These are phyloP conservation scores for Petrocephalus zakoni DNA, from an alignment of 2,113 vertebrate genomes.

Conservation along the genomic window DNA sequence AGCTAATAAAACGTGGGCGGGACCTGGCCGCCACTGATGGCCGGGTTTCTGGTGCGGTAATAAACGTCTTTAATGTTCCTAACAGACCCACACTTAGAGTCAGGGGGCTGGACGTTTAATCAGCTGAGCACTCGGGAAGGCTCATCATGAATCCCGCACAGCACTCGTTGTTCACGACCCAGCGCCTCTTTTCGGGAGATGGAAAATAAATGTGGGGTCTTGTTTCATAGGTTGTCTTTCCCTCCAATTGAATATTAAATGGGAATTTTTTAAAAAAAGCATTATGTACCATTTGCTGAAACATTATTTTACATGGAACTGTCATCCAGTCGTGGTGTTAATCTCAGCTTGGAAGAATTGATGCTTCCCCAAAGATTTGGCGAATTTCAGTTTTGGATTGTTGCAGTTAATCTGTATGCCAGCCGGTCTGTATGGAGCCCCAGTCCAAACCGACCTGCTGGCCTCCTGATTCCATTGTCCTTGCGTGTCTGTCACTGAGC, in stretches of 20 bases:
- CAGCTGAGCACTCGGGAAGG: neutral
- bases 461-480: neutral
- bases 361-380: neutral
- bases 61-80: slow-evolving; percentile 11
- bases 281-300: neutral
- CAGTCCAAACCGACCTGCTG: neutral
- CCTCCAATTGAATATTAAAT: neutral
- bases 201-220: neutral
- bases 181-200: neutral
- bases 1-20: slow-evolving; percentile 9
- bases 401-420: neutral
- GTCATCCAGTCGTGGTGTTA: neutral
- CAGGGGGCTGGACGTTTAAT: neutral
- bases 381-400: neutral
- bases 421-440: neutral
- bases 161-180: neutral
- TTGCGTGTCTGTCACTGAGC: neutral
- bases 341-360: neutral
- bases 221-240: neutral
- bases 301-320: neutral
- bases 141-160: neutral
- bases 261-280: neutral
- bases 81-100: slow-evolving; percentile 6
- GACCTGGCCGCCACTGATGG: neutral
- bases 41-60: slow-evolving; percentile 5